A percentile compares a stretch with the other conserved stretches of the same genome.
phyloP scores from a whole-genome alignment of 1,140 invertebrate species.

The Hylyphantes graminicola region DNA sequence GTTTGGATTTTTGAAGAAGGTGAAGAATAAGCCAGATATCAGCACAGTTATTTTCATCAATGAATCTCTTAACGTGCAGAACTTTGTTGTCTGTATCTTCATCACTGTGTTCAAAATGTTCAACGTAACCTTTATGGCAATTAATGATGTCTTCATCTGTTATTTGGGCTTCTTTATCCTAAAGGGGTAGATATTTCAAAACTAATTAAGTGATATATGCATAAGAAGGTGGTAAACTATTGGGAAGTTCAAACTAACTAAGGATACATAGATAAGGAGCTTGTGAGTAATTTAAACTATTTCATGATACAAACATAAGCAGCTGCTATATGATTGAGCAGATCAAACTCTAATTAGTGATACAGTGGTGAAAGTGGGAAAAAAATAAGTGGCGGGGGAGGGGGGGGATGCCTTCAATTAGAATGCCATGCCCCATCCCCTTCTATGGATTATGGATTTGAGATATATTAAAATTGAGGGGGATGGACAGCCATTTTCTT shows the following conservation, averaged over 20 bases:
- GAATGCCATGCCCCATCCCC: no score
- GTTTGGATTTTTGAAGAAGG: neutral
- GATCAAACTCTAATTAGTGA: no score
- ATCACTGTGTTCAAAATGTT: neutral
- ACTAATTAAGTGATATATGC: neutral
- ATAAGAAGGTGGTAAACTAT: neutral
- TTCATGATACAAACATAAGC: no score
- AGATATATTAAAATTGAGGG: no score
- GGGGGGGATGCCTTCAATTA: no score
- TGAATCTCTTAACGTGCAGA: conserved; percentile 13
- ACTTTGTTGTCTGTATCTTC: neutral
- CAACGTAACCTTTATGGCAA: conserved; percentile 20
- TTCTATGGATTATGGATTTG: no score
- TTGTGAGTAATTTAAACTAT: no score
- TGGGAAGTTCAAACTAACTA: neutral
- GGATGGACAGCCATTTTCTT: no score
- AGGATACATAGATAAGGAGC: neutral
- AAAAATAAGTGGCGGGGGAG: no score
- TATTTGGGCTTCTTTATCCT: conserved; percentile 13
- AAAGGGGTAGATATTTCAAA: neutral
- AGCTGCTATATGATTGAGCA: no score
- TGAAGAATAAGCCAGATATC: conserved; percentile 5
- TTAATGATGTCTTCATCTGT: conserved; percentile 11
- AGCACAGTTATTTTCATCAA: conserved; percentile 35
- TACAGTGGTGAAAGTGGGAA: no score